Percentiles rank a stretch among this genome's conserved stretches.
Evolutionary conservation across 2,113 vertebrate genomes (phyloP).

Genomic region (Periophthalmodon schlosseri): DNA sequence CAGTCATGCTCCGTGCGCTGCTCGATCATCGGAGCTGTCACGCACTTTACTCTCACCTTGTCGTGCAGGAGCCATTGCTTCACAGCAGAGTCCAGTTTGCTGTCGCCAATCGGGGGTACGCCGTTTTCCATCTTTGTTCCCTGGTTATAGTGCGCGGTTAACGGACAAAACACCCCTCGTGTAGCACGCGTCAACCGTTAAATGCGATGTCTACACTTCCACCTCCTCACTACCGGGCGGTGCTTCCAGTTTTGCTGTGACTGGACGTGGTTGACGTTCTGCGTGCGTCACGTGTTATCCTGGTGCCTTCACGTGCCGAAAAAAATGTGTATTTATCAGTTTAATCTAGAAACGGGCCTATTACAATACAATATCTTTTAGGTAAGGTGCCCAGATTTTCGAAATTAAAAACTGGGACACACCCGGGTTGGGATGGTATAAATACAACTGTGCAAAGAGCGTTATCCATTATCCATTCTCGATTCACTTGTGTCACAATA

Average conservation of each 20-base stretch:
- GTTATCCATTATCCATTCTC: too few relatives aligned
- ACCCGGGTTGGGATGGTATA: too few relatives aligned
- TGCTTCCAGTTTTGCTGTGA: background rate
- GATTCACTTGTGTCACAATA: too few relatives aligned
- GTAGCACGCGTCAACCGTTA: background rate
- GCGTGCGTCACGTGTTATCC: slow-evolving; percentile 34
- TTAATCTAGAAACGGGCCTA: too few relatives aligned
- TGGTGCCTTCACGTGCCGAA: slow-evolving; percentile 21
- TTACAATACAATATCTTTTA: too few relatives aligned
- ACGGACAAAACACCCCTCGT: background rate
- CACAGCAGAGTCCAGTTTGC: slow-evolving; percentile 69
- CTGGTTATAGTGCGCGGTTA: background rate
- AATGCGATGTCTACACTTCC: background rate
- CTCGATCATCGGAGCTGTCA: too few relatives aligned
- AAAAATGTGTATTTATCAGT: background rate
- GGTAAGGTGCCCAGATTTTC: too few relatives aligned
- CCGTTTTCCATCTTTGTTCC: slow-evolving; percentile 51
- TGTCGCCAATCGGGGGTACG: slow-evolving; percentile 50
- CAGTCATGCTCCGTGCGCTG: background rate
- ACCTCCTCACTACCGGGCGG: background rate
- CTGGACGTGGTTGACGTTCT: background rate
- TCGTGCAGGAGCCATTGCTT: slow-evolving; percentile 85
- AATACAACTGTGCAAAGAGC: too few relatives aligned
- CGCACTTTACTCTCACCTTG: slow-evolving; percentile 75
- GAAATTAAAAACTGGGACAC: too few relatives aligned